Conservation (phyloP, 2,888 invertebrate species). For the Eupithecia exiguata region DNA sequence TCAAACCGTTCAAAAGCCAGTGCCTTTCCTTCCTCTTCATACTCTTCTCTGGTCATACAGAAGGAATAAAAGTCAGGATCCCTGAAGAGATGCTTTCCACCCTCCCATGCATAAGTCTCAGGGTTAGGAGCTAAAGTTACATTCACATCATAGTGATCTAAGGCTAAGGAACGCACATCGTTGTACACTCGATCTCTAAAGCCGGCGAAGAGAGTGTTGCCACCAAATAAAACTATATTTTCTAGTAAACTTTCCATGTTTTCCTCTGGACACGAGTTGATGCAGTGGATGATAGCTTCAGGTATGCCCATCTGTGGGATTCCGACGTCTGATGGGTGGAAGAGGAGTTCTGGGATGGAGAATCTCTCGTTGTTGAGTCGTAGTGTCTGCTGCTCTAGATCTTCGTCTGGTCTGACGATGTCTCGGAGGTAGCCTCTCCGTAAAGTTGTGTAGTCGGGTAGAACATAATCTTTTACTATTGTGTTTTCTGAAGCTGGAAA, state of each 20-base stretch:
- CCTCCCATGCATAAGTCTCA: constrained; percentile 93
- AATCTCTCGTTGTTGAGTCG: constrained; percentile 97
- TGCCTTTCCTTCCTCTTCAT: constrained; percentile 78
- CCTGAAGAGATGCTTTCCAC: constrained; percentile 90
- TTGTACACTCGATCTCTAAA: constrained; percentile 86
- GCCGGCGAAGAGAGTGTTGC: constrained; percentile 91
- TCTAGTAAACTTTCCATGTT: constrained; percentile 90
- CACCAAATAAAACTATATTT: constrained; percentile 94
- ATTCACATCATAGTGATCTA: constrained; percentile 90
- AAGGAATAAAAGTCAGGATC: constrained; percentile 88
- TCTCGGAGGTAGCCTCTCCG: constrained; percentile 88
- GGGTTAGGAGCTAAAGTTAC: constrained; percentile 87
- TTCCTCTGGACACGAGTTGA: constrained; percentile 89
- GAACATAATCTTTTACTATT: constrained; percentile 94
- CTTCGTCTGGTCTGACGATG: constrained; percentile 69
- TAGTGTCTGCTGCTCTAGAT: constrained; percentile 89
- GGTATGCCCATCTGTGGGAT: constrained; percentile 96
- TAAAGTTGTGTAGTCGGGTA: constrained; percentile 97
- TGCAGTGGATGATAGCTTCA: constrained; percentile 92
- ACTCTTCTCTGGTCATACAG: constrained; percentile 83
- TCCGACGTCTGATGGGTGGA: constrained; percentile 97
- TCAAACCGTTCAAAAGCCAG: constrained; percentile 84
- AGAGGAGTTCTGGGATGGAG: constrained; percentile 96
- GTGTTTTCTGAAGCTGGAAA: constrained; percentile 85
- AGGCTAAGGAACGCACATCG: constrained; percentile 91